These are phyloP conservation scores for Myotis myotis DNA, from an alignment of 2,797 vertebrate species.

Conservation along the genomic window DNA sequence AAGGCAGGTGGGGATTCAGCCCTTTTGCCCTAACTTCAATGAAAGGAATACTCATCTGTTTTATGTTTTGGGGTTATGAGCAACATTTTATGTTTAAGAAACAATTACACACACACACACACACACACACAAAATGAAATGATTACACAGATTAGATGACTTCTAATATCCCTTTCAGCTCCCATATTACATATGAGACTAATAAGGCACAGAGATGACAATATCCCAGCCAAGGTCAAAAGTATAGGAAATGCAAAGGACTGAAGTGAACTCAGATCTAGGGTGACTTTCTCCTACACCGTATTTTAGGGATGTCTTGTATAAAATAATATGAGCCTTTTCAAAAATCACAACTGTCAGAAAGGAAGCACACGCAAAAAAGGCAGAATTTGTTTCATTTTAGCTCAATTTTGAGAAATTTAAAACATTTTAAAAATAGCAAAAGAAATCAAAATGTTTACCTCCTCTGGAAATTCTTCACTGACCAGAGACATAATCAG, in stretches of 20 bases:
- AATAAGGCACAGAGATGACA: background rate
- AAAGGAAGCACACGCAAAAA: background rate
- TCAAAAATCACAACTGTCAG: constrained; percentile 17
- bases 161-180: background rate
- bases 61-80: background rate
- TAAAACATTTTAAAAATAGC: background rate
- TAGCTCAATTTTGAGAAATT: constrained; percentile 23
- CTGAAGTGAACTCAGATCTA: background rate
- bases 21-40: background rate
- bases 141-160: background rate
- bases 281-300: background rate
- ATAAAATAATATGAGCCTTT: background rate
- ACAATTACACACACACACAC: background rate
- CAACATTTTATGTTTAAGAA: constrained; percentile 17
- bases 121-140: background rate
- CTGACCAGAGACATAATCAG: constrained; percentile 99
- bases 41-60: background rate
- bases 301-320: background rate
- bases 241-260: background rate
- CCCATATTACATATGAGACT: constrained; percentile 22
- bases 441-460: constrained; percentile 81
- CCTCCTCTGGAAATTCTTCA: constrained; percentile 99
- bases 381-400: constrained; percentile 5
- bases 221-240: background rate
- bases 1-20: background rate